Evolutionary conservation across 1,140 invertebrate species (phyloP).

Genomic region (Samia ricini): DNA sequence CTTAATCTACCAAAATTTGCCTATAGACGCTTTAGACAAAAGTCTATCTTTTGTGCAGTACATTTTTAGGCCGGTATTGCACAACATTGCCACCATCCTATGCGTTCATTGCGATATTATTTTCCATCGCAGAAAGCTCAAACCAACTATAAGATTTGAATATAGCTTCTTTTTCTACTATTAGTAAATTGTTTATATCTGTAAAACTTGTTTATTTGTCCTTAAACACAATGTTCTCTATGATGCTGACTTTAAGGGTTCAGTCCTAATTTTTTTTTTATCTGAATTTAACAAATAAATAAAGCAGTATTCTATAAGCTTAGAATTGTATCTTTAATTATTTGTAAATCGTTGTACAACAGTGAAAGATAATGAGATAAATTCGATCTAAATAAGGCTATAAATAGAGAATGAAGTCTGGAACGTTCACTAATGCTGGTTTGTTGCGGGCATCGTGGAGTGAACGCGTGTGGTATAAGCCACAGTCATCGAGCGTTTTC

Average conservation of each 20-base stretch:
- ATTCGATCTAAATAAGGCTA: slow-evolving; percentile 17
- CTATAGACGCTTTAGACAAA: too few relatives aligned
- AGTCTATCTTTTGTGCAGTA: too few relatives aligned
- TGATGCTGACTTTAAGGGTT: too few relatives aligned
- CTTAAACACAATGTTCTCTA: too few relatives aligned
- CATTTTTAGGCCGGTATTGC: too few relatives aligned
- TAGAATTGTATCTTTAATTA: not conserved
- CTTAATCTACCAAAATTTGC: too few relatives aligned
- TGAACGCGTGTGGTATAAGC: not conserved
- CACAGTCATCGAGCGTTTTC: not conserved
- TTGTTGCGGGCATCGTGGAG: slow-evolving; percentile 6
- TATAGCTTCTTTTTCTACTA: not conserved
- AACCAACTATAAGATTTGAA: too few relatives aligned
- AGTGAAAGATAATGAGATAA: not conserved
- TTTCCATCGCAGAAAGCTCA: too few relatives aligned
- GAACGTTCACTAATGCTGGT: slow-evolving; percentile 9
- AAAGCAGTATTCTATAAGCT: not conserved
- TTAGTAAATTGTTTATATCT: not conserved
- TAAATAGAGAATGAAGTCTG: slow-evolving; percentile 14
- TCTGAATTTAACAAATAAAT: too few relatives aligned
- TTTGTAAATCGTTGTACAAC: not conserved
- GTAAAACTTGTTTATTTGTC: not conserved
- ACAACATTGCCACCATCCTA: too few relatives aligned
- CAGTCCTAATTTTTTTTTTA: too few relatives aligned
- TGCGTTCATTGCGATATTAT: too few relatives aligned